Conservation (phyloP, 2,888 invertebrate genomes). For the Pammene fasciana region DNA sequence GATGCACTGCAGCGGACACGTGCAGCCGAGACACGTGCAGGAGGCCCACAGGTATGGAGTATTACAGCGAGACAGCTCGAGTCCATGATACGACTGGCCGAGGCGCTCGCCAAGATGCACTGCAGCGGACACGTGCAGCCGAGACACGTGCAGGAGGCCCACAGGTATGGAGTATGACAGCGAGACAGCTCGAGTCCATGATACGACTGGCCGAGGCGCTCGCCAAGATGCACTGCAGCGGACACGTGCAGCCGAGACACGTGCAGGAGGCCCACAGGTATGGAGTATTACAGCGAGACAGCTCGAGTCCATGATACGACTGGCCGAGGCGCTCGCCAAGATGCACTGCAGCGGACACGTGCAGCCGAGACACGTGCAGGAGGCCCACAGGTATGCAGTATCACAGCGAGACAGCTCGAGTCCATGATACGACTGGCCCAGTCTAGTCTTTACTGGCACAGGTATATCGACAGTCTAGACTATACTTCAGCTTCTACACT, state of each 20-base stretch:
- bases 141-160: conserved; percentile 93
- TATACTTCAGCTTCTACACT: too few species aligned
- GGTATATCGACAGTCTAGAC: too few species aligned
- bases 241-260: conserved; percentile 91
- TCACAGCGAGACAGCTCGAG: too few species aligned
- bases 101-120: conserved; percentile 98
- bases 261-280: too few species aligned
- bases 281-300: too few species aligned
- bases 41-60: conserved; percentile 92
- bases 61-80: conserved; percentile 95
- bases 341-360: too few species aligned
- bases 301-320: too few species aligned
- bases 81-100: conserved; percentile 95
- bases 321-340: too few species aligned
- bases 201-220: conserved; percentile 97
- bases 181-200: conserved; percentile 91
- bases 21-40: conserved; percentile 92
- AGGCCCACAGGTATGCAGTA: too few species aligned
- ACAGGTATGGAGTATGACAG: conserved; percentile 96
- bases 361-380: too few species aligned
- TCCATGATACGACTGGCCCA: too few species aligned
- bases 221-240: conserved; percentile 97
- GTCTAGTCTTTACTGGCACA: too few species aligned
- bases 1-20: conserved; percentile 96
- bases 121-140: conserved; percentile 94